phyloP scores from a whole-genome alignment of 2,888 invertebrate genomes.

The Drosophila ezoana region DNA sequence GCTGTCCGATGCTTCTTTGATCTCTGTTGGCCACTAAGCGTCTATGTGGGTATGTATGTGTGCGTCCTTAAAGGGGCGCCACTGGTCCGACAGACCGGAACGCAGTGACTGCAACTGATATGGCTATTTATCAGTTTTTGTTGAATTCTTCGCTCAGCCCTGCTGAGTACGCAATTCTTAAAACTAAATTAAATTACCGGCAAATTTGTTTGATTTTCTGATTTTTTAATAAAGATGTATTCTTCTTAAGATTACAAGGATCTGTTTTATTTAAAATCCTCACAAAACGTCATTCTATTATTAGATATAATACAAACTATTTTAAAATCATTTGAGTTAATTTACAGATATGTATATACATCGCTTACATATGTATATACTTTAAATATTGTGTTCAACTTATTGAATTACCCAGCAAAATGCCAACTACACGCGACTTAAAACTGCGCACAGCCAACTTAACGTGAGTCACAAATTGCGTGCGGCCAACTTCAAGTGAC shows the following conservation, averaged over 20 bases:
- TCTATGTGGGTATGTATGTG: conserved; percentile 5
- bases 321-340: no score
- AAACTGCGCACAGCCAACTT: conserved; percentile 51
- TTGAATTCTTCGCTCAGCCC: background rate
- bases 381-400: background rate
- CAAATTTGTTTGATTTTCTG: background rate
- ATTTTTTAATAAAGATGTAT: no score
- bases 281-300: no score
- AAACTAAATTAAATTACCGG: no score
- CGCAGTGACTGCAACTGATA: conserved; percentile 43
- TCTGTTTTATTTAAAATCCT: no score
- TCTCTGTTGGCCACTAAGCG: conserved; percentile 19
- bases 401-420: background rate
- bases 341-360: no score
- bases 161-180: no score
- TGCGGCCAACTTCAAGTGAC: conserved; percentile 32
- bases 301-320: no score
- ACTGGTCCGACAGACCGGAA: conserved; percentile 23
- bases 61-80: conserved; percentile 38
- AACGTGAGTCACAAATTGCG: conserved; percentile 43
- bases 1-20: conserved; percentile 53
- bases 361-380: background rate
- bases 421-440: conserved; percentile 15
- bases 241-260: no score
- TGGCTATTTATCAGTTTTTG: conserved; percentile 26